These are phyloP conservation scores for Steinernema carpocapsae DNA, from an alignment of 2,888 invertebrate genomes.

Conservation along the genomic window DNA sequence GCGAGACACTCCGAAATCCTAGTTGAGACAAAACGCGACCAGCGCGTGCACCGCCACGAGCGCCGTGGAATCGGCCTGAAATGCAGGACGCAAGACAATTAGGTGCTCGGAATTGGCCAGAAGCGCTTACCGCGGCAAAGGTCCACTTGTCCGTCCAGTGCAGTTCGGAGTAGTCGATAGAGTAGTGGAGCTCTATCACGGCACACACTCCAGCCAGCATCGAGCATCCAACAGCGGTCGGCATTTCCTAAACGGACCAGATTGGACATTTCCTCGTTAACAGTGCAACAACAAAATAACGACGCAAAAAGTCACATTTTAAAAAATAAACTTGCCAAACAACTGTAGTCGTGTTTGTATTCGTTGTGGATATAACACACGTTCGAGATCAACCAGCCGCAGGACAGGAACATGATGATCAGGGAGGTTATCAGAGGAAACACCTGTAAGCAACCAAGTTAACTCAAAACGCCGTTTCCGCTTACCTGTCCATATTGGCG, in stretches of 20 bases:
- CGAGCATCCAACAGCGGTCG: constrained; percentile 62
- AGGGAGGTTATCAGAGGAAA: constrained; percentile 57
- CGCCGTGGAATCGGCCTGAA: constrained; percentile 53
- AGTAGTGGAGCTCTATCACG: constrained; percentile 65
- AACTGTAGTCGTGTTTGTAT: constrained; percentile 55
- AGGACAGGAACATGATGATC: constrained; percentile 52
- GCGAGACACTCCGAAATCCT: neutral
- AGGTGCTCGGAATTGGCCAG: neutral
- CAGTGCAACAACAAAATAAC: too few species aligned
- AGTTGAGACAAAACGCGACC: constrained; percentile 54
- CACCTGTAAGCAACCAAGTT: constrained; percentile 47
- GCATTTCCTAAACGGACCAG: constrained; percentile 58
- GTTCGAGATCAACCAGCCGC: constrained; percentile 57
- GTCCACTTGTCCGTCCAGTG: constrained; percentile 63
- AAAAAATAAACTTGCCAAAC: constrained; percentile 54
- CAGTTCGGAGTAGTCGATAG: constrained; percentile 51
- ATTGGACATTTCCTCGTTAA: neutral
- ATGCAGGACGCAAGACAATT: constrained; percentile 25
- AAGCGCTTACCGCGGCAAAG: constrained; percentile 52
- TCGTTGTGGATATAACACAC: constrained; percentile 49
- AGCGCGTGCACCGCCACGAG: constrained; percentile 60
- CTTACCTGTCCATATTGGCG: constrained; percentile 46
- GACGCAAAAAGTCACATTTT: neutral
- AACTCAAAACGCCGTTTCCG: too few species aligned
- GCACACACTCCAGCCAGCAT: constrained; percentile 59